Evolutionary conservation across 2,797 vertebrate species (phyloP).

Genomic region (Ammospiza maritima): DNA sequence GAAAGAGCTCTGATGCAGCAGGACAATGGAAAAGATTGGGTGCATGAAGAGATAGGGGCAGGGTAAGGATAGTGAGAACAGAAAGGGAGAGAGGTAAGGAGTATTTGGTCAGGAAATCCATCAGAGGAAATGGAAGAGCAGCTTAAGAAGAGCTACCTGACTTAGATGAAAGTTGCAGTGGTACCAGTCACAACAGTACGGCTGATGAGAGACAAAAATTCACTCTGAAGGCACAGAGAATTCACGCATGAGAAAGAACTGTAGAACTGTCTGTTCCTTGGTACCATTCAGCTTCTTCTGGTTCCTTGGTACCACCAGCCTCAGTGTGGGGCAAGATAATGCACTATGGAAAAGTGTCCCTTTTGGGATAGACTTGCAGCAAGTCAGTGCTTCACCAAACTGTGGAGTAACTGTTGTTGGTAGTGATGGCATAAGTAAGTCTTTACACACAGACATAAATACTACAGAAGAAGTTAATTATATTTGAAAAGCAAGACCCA

Average conservation of each 20-base stretch:
- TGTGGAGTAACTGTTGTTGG: neutral
- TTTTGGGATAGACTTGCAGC: neutral
- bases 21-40: neutral
- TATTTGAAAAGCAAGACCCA: neutral
- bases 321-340: neutral
- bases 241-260: neutral
- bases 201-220: neutral
- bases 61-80: neutral
- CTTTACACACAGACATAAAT: neutral
- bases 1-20: neutral
- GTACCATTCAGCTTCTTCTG: neutral
- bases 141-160: neutral
- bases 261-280: neutral
- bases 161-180: neutral
- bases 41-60: neutral
- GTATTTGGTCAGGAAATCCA: neutral
- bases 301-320: neutral
- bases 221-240: neutral
- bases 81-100: neutral
- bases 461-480: neutral
- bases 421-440: neutral
- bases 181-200: neutral
- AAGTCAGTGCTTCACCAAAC: neutral
- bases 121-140: neutral
- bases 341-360: neutral